Conservation (phyloP, 2,113 vertebrate species). For the Copsychus sechellarum region DNA sequence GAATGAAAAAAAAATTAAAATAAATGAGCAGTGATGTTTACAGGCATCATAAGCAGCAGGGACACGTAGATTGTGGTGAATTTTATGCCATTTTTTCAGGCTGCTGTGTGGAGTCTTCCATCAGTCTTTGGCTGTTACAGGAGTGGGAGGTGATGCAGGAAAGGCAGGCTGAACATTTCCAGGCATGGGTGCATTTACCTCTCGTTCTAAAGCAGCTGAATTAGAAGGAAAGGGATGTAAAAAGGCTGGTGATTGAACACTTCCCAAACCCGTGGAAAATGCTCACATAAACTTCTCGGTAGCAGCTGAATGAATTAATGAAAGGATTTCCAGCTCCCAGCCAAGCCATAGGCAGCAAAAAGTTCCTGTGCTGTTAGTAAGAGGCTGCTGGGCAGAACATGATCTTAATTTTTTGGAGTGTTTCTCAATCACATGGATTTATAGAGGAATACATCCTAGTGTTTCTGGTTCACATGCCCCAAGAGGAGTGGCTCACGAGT, state of each 20-base stretch:
- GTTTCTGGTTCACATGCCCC: background rate
- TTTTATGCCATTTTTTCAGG: background rate
- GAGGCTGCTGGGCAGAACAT: background rate
- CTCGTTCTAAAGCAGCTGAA: background rate
- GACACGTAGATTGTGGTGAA: no score
- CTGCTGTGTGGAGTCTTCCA: background rate
- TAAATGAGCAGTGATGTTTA: background rate
- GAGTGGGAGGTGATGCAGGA: background rate
- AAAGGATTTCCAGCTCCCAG: background rate
- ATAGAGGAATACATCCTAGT: background rate
- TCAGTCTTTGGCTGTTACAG: background rate
- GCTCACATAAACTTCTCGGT: background rate
- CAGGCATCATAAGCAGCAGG: background rate
- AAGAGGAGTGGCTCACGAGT: background rate
- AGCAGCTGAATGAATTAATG: background rate
- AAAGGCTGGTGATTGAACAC: background rate
- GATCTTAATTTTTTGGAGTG: background rate
- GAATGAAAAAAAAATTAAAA: no score
- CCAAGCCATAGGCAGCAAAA: background rate
- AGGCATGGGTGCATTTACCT: background rate
- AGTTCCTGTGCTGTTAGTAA: background rate
- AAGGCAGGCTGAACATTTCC: accelerated
- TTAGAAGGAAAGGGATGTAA: background rate
- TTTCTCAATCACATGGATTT: background rate
- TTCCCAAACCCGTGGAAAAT: background rate